Percentiles rank a stretch among this genome's conserved stretches.
phyloP scores from a whole-genome alignment of 2,888 invertebrate species.

The Taenaris catops region DNA sequence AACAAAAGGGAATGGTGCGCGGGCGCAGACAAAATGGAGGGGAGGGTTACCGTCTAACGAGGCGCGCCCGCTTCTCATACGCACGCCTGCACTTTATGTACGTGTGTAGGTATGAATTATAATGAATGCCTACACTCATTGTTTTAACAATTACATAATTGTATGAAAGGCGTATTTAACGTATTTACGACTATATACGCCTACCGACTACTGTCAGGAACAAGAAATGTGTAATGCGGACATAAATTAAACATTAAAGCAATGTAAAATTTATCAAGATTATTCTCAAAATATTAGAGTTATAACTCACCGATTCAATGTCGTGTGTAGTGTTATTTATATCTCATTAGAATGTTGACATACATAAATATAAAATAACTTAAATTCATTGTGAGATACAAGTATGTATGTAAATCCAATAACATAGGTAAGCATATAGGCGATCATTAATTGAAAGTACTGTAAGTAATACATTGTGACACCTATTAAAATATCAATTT shows the following conservation, averaged over 20 bases:
- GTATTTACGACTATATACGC: too few species aligned
- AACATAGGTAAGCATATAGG: too few species aligned
- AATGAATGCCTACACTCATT: slow-evolving; percentile 54
- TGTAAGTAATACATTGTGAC: too few species aligned
- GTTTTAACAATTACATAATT: slow-evolving; percentile 38
- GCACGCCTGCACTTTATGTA: slow-evolving; percentile 48
- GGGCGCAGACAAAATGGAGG: slow-evolving; percentile 38
- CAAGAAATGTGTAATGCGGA: slow-evolving; percentile 26
- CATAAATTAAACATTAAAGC: slow-evolving; percentile 31
- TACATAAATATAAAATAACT: slow-evolving; percentile 6
- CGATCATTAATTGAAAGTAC: too few species aligned
- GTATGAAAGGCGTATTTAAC: too few species aligned
- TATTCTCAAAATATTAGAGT: slow-evolving; percentile 11
- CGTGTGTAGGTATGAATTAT: slow-evolving; percentile 45
- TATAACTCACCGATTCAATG: slow-evolving; percentile 6
- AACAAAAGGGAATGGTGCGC: slow-evolving; percentile 64
- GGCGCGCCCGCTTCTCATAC: slow-evolving; percentile 60
- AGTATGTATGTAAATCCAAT: too few species aligned
- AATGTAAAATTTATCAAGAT: slow-evolving; percentile 27
- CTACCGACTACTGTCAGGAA: slow-evolving; percentile 1
- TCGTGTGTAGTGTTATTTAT: slow-evolving; percentile 1
- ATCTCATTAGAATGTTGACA: too few species aligned
- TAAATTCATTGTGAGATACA: slow-evolving; percentile 37
- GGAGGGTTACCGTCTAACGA: slow-evolving; percentile 53
- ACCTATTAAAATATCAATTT: too few species aligned